Conservation (phyloP, 1,140 invertebrate genomes). For the Drosophila grimshawi region DNA sequence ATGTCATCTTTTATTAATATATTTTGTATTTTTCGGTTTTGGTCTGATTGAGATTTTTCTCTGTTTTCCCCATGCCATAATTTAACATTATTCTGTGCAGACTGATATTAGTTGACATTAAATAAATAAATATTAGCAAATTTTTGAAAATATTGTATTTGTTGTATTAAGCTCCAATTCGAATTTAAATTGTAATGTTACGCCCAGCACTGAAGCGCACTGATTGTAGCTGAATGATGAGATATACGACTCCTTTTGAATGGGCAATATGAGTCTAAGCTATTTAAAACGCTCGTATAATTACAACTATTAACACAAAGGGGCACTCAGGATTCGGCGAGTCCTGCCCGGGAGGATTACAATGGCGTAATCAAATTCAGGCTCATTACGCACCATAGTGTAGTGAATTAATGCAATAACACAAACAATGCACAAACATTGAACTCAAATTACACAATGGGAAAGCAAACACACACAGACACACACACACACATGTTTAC, state of each 20-base stretch:
- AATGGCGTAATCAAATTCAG: conserved; percentile 79
- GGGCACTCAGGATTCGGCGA: conserved; percentile 45
- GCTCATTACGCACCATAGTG: conserved; percentile 80
- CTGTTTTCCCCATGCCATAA: no score
- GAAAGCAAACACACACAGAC: conserved; percentile 7
- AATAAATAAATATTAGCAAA: no score
- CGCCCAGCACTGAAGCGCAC: background rate
- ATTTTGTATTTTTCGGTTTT: no score
- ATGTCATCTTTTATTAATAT: no score
- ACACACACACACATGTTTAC: conserved; percentile 21
- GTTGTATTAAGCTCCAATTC: background rate
- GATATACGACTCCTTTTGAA: conserved; percentile 17
- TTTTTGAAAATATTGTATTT: no score
- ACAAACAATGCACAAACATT: conserved; percentile 73
- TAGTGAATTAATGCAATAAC: conserved; percentile 83
- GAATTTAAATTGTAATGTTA: background rate
- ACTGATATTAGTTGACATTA: no score
- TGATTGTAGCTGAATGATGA: background rate
- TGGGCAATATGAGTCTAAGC: conserved; percentile 63
- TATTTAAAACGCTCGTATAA: conserved; percentile 60
- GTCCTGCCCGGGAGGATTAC: conserved; percentile 7
- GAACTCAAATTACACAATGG: conserved; percentile 69
- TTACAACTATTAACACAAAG: conserved; percentile 48
- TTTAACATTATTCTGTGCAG: no score
- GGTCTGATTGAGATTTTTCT: no score